Evolutionary conservation across 1,140 invertebrate species (phyloP).

Genomic region (Stenopsyche tienmushanensis): DNA sequence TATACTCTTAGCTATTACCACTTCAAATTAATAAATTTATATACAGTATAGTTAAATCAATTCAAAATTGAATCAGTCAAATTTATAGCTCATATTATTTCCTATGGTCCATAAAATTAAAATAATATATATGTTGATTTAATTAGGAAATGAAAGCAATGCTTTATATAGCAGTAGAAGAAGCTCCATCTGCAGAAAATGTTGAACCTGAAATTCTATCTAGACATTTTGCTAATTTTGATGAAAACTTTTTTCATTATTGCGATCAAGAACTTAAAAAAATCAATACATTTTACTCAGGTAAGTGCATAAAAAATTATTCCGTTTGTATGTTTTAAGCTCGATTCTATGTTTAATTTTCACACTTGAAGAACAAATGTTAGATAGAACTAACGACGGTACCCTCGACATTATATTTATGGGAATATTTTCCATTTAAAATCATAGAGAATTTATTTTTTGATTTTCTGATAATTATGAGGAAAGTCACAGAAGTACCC

Average conservation of each 20-base stretch:
- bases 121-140: too few species aligned
- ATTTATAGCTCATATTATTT: too few species aligned
- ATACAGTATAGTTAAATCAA: background rate
- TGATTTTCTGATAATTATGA: background rate
- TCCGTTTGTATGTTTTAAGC: too few species aligned
- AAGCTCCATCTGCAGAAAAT: conserved; percentile 83
- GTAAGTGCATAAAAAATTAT: conserved; percentile 56
- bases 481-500: too few species aligned
- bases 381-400: too few species aligned
- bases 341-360: background rate
- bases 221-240: conserved; percentile 91
- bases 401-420: background rate
- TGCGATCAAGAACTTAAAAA: conserved; percentile 95
- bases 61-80: background rate
- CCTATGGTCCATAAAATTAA: too few species aligned
- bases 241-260: conserved; percentile 93
- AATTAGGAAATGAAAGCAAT: conserved; percentile 88
- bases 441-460: background rate
- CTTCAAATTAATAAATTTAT: background rate
- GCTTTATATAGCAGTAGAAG: conserved; percentile 84
- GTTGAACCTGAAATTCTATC: conserved; percentile 86
- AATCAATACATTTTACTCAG: conserved; percentile 96
- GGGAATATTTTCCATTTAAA: background rate
- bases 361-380: too few species aligned
- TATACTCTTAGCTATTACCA: too few species aligned